Conservation (phyloP, 2,113 vertebrate genomes). For the Hypomesus transpacificus region DNA sequence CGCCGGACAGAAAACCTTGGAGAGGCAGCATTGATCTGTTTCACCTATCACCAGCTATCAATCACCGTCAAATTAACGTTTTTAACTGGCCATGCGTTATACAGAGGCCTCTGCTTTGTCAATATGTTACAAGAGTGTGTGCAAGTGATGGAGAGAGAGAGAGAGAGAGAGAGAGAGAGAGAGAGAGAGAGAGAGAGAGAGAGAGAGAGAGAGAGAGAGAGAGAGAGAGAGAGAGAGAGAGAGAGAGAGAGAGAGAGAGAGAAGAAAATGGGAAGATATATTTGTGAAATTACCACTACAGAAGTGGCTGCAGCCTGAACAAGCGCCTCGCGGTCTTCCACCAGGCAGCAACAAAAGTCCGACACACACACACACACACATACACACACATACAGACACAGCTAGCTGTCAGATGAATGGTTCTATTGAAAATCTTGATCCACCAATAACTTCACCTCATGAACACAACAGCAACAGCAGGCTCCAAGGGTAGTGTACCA, state of each 20-base stretch:
- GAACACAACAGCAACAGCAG: too few species aligned
- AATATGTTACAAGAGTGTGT: conserved; percentile 1
- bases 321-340: conserved; percentile 26
- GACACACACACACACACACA: background rate
- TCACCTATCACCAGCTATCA: conserved; percentile 51
- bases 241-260: conserved; percentile 21
- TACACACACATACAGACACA: background rate
- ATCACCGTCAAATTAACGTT: conserved; percentile 62
- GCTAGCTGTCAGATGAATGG: background rate
- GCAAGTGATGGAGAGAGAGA: background rate
- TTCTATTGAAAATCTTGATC: background rate
- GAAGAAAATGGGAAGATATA: conserved; percentile 20
- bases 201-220: conserved; percentile 7
- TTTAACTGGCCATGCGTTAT: conserved; percentile 30
- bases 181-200: conserved; percentile 8
- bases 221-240: background rate
- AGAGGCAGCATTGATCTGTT: conserved; percentile 56
- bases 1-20: conserved; percentile 61
- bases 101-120: background rate
- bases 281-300: conserved; percentile 32
- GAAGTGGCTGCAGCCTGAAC: conserved; percentile 37
- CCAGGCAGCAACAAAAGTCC: conserved; percentile 30
- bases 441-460: too few species aligned
- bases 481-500: too few species aligned
- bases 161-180: background rate